These are phyloP conservation scores for Pelvicachromis taeniatus DNA, from an alignment of 2,113 vertebrate species.

Conservation along the genomic window DNA sequence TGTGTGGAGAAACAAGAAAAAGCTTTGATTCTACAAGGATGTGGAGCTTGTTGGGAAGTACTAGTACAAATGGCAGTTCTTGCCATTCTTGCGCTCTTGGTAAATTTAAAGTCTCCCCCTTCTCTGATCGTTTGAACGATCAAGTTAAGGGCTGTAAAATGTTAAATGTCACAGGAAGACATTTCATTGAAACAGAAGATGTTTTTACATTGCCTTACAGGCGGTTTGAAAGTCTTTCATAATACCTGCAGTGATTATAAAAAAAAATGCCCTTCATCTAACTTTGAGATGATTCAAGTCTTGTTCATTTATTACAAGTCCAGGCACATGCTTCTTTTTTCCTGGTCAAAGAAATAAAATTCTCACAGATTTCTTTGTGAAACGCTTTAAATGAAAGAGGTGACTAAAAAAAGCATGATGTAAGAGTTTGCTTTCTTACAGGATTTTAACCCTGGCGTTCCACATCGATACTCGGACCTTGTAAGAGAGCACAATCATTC, in stretches of 20 bases:
- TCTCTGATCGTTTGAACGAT: neutral
- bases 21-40: neutral
- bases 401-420: neutral
- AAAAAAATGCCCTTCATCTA: neutral
- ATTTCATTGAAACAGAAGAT: neutral
- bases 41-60: neutral
- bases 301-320: constrained; percentile 12
- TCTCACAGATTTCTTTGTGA: neutral
- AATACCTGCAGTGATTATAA: constrained; percentile 5
- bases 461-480: neutral
- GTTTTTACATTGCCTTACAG: neutral
- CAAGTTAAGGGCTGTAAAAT: neutral
- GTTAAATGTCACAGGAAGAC: neutral
- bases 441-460: neutral
- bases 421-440: neutral
- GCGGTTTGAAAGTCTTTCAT: neutral
- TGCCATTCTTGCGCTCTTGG: neutral
- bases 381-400: neutral
- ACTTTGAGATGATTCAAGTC: constrained; percentile 15
- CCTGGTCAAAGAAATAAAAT: neutral
- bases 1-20: neutral
- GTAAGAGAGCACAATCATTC: neutral
- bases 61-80: neutral
- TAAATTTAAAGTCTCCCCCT: constrained; percentile 1
- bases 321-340: neutral